Conservation (phyloP, 2,888 invertebrate species). For the Chrysodeixis includens region DNA sequence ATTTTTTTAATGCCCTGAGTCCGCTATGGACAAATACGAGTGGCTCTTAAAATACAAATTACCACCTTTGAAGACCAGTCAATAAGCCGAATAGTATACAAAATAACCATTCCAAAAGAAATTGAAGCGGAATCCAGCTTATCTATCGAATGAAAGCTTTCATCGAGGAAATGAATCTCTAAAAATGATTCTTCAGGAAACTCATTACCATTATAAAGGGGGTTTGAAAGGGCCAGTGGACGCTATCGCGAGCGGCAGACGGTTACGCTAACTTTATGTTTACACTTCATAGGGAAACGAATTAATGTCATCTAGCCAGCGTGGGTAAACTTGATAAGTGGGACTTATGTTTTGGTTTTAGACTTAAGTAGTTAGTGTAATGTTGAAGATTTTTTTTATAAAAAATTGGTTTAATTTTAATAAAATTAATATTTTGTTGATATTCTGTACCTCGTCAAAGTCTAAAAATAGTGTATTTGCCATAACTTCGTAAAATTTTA, state of each 20-base stretch:
- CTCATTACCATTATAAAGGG: constrained; percentile 68
- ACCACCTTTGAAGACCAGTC: constrained; percentile 1
- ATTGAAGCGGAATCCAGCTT: constrained; percentile 21
- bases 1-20: too few species aligned
- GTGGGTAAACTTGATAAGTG: constrained; percentile 41
- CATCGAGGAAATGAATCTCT: constrained; percentile 48
- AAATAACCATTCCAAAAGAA: neutral
- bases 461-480: too few species aligned
- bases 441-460: too few species aligned
- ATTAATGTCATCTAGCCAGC: constrained; percentile 21
- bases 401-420: too few species aligned
- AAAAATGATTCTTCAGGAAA: constrained; percentile 59
- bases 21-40: neutral
- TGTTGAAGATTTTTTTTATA: too few species aligned
- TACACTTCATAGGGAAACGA: constrained; percentile 19
- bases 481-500: too few species aligned
- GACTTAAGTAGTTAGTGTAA: neutral
- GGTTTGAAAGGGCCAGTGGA: constrained; percentile 44
- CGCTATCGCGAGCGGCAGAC: constrained; percentile 47
- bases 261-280: constrained; percentile 33
- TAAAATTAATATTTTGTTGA: too few species aligned
- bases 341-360: neutral
- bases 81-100: neutral
- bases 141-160: constrained; percentile 25
- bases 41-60: neutral